Evolutionary conservation across 2,797 vertebrate species (phyloP).

Genomic region (Xiphorhynchus erythropygius): DNA sequence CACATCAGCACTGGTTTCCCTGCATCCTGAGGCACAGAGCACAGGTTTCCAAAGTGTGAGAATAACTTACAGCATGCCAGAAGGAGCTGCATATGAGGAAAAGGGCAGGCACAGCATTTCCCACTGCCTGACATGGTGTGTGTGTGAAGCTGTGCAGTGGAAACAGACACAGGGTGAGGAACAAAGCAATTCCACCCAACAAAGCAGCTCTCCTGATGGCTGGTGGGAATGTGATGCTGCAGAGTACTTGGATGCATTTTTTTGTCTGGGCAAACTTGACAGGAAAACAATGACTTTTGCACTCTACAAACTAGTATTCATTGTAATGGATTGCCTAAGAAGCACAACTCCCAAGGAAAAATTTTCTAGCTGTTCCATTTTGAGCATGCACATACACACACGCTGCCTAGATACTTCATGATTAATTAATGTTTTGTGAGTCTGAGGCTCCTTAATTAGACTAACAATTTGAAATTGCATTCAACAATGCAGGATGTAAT

Average conservation of each 20-base stretch:
- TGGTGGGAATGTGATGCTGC: neutral
- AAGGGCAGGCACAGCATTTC: neutral
- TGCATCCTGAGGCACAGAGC: neutral
- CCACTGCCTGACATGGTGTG: rapidly evolving
- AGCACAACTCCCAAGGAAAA: neutral
- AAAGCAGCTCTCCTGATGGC: neutral
- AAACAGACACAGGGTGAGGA: neutral
- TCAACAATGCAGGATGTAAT: neutral
- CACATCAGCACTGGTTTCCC: neutral
- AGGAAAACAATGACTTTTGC: neutral
- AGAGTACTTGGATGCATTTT: neutral
- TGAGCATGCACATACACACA: neutral
- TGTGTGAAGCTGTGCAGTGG: neutral
- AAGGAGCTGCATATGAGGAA: neutral
- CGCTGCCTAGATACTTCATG: neutral
- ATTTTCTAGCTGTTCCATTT: neutral
- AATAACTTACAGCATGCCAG: neutral
- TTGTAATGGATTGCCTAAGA: neutral
- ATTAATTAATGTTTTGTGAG: constrained; percentile 9
- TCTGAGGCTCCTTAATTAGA: neutral
- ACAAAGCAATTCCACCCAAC: neutral
- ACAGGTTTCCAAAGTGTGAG: neutral
- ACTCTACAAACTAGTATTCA: neutral
- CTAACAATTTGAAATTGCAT: neutral
- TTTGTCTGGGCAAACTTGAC: neutral